Conservation (phyloP, 2,113 vertebrate genomes). For the Osmerus mordax region DNA sequence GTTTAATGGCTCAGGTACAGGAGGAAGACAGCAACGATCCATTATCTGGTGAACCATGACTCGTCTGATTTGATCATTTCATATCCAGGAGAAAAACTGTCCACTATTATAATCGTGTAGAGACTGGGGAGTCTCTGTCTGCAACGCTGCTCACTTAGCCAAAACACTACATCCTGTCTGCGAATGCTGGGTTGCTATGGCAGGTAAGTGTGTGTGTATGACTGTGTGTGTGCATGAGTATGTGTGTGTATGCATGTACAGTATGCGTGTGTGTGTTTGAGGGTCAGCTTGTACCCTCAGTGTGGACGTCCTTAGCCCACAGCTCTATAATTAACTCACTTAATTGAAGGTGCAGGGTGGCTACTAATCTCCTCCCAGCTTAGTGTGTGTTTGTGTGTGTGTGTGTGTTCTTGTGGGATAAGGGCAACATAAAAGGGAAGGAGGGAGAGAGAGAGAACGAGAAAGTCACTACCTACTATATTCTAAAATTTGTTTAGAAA, state of each 20-base stretch:
- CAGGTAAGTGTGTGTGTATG: slow-evolving; percentile 17
- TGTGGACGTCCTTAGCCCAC: not conserved
- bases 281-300: not conserved
- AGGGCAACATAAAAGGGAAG: not conserved
- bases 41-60: slow-evolving; percentile 44
- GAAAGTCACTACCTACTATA: no score
- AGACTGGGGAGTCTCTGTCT: slow-evolving; percentile 24
- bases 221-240: not conserved
- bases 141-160: slow-evolving; percentile 17
- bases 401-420: not conserved
- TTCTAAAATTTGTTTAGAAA: no score
- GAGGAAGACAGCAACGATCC: not conserved
- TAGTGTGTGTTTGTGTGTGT: slow-evolving; percentile 8
- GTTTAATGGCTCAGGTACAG: not conserved
- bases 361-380: slow-evolving; percentile 5
- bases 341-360: slow-evolving; percentile 3
- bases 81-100: slow-evolving; percentile 29
- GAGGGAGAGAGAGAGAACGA: slow-evolving; percentile 5
- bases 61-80: slow-evolving; percentile 46
- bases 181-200: slow-evolving; percentile 17
- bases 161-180: not conserved
- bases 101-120: slow-evolving; percentile 38
- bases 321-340: slow-evolving; percentile 2
- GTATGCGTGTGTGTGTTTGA: not conserved
- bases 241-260: not conserved